Percentiles rank a stretch among this genome's conserved stretches.
Conservation (phyloP, 2,113 vertebrate species). For the Varanus komodoensis region DNA sequence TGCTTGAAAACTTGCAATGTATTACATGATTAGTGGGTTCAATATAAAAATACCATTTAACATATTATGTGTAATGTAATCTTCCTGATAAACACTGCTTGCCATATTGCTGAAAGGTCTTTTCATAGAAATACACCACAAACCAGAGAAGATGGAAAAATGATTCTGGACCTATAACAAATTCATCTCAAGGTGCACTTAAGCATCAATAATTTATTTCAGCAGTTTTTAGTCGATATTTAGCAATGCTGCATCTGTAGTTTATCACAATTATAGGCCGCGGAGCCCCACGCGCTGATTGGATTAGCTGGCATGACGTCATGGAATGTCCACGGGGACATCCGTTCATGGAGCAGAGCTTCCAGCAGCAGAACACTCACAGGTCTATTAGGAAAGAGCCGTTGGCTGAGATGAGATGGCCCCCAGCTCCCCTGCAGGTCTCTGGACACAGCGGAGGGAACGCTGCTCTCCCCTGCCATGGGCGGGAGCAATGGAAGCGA, state of each 20-base stretch:
- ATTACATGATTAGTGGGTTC: constrained; percentile 10
- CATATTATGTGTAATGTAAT: constrained; percentile 20
- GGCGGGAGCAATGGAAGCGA: no score
- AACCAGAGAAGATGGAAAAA: constrained; percentile 43
- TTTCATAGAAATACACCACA: constrained; percentile 28
- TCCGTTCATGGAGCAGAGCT: neutral
- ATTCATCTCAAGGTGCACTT: constrained; percentile 48
- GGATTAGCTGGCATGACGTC: neutral
- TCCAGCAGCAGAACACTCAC: no score
- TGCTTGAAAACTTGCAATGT: constrained; percentile 7
- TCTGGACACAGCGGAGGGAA: neutral
- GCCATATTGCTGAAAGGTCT: constrained; percentile 24
- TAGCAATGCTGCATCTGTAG: neutral
- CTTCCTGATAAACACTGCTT: neutral
- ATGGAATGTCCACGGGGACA: neutral
- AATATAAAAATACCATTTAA: constrained; percentile 22
- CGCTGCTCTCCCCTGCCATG: no score
- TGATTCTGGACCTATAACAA: constrained; percentile 50
- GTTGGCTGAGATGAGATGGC: neutral
- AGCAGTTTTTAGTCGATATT: constrained; percentile 26
- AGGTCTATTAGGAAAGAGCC: neutral
- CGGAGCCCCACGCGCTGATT: neutral
- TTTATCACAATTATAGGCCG: neutral
- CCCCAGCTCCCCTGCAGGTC: neutral
- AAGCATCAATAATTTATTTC: constrained; percentile 50